Conservation (phyloP, 1,140 invertebrate species). For the Berghia stephanieae region DNA sequence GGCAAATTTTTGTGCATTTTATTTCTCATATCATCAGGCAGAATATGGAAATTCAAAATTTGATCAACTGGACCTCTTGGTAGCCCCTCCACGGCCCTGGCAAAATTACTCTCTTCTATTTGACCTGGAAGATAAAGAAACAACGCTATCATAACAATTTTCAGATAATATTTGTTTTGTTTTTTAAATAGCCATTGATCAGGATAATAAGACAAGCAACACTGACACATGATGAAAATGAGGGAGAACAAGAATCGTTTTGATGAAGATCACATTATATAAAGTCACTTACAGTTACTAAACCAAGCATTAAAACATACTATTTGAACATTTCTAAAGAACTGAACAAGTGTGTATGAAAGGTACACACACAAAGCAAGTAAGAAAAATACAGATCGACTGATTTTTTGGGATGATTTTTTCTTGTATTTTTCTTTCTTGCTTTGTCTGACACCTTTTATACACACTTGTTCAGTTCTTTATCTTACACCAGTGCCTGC, state of each 20-base stretch:
- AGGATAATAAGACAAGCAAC: too few relatives aligned
- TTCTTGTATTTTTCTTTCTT: too few relatives aligned
- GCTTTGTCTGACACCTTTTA: too few relatives aligned
- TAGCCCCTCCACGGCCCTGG: constrained; percentile 41
- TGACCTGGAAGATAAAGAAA: constrained; percentile 35
- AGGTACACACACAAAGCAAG: too few relatives aligned
- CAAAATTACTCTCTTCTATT: constrained; percentile 46
- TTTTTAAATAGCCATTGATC: too few relatives aligned
- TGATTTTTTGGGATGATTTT: too few relatives aligned
- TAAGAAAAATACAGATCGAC: too few relatives aligned
- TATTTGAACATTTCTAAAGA: too few relatives aligned
- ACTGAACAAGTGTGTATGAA: too few relatives aligned
- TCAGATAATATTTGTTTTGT: too few relatives aligned
- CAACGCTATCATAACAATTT: background rate
- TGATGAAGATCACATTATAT: background rate
- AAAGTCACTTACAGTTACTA: background rate
- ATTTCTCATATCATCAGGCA: constrained; percentile 54
- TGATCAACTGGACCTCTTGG: constrained; percentile 34
- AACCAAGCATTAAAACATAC: background rate
- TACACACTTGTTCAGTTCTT: too few relatives aligned
- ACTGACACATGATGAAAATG: background rate
- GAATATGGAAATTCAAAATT: constrained; percentile 52
- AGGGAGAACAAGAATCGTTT: background rate
- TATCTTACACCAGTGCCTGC: too few relatives aligned
- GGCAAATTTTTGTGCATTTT: constrained; percentile 52